Conservation (phyloP, 2,797 vertebrate species). For the Schizothorax lantsangensis region DNA sequence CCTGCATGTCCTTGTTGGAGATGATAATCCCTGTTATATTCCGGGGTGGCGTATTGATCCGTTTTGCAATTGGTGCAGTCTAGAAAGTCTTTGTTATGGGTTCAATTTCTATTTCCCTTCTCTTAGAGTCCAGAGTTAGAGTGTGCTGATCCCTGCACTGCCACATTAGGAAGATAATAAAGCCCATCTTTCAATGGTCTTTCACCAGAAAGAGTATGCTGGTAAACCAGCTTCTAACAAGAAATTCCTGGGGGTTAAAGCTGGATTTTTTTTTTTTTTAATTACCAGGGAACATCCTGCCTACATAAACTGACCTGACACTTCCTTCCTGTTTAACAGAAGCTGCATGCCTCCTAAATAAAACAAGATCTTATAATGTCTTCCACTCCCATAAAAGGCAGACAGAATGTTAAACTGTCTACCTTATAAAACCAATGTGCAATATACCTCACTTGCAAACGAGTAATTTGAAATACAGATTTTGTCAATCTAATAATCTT, state of each 20-base stretch:
- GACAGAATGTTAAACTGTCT: background rate
- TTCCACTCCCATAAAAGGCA: background rate
- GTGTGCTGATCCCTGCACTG: background rate
- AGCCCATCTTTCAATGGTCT: background rate
- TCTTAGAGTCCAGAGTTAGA: background rate
- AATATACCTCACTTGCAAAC: background rate
- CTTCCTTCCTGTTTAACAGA: conserved; percentile 5
- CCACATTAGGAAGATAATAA: background rate
- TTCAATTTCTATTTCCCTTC: background rate
- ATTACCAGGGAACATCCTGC: background rate
- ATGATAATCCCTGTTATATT: background rate
- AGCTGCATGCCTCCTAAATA: background rate
- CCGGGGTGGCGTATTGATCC: background rate
- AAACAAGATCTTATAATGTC: background rate
- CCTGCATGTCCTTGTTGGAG: background rate
- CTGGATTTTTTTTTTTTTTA: too few relatives aligned
- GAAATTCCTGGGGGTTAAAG: background rate
- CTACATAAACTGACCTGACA: background rate
- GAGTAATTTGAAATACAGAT: background rate
- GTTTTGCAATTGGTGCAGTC: background rate
- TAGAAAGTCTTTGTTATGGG: background rate
- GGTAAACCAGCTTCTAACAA: background rate
- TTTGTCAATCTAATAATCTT: background rate
- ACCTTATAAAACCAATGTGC: background rate
- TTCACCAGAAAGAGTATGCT: background rate